Percentiles rank a stretch among this genome's conserved stretches.
phyloP scores from a whole-genome alignment of 2,113 vertebrate genomes.

The Loxodonta africana region DNA sequence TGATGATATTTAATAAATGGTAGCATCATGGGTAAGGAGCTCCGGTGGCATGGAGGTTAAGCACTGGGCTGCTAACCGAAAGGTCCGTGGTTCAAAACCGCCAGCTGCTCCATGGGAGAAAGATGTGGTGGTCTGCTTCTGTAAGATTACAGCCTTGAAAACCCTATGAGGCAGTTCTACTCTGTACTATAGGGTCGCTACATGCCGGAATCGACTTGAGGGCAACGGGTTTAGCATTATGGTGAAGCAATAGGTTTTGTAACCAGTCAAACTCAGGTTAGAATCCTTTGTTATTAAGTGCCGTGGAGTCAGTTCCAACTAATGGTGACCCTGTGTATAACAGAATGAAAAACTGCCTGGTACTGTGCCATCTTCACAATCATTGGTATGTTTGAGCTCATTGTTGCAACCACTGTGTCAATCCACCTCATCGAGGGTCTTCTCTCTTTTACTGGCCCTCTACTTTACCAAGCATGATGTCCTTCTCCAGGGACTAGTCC shows the following conservation, averaged over 20 bases:
- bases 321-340: too few species aligned
- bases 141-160: too few species aligned
- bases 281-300: neutral
- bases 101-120: neutral
- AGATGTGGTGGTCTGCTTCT: neutral
- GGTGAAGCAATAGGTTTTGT: neutral
- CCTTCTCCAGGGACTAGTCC: too few species aligned
- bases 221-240: neutral
- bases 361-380: too few species aligned
- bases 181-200: neutral
- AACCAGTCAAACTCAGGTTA: neutral
- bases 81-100: neutral
- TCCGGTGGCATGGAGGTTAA: neutral
- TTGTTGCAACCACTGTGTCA: too few species aligned
- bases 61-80: neutral
- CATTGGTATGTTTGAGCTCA: too few species aligned
- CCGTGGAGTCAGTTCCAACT: too few species aligned
- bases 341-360: too few species aligned
- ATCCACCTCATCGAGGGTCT: too few species aligned
- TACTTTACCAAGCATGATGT: too few species aligned
- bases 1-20: neutral
- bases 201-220: neutral
- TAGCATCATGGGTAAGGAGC: neutral
- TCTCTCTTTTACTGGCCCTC: too few species aligned
- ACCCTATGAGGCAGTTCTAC: neutral